A percentile compares a stretch with the other conserved stretches of the same genome.
These are phyloP conservation scores for Neoseiulus cucumeris DNA, from an alignment of 1,140 invertebrate species.

Conservation along the genomic window DNA sequence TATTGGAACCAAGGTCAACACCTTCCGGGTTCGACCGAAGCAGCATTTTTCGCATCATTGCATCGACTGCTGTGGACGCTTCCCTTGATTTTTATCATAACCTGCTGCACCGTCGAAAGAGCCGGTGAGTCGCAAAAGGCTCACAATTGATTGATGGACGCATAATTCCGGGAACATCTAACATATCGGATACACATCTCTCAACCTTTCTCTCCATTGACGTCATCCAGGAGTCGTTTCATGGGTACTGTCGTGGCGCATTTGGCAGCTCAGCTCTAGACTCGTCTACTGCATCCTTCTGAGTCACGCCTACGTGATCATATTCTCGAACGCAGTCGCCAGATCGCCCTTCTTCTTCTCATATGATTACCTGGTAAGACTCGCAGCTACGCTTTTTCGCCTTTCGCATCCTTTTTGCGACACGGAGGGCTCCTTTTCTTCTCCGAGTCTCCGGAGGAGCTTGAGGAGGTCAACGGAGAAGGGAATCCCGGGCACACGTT, in stretches of 20 bases:
- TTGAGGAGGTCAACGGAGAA: too few species aligned
- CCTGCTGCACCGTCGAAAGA: not conserved
- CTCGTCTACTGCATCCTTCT: not conserved
- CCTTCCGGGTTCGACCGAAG: not conserved
- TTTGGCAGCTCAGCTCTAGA: not conserved
- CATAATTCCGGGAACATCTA: too few species aligned
- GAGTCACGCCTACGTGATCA: not conserved
- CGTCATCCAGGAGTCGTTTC: not conserved
- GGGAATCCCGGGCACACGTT: too few species aligned
- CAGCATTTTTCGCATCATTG: not conserved
- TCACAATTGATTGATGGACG: too few species aligned
- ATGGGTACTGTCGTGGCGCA: not conserved
- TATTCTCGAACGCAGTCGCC: not conserved
- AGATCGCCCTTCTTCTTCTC: slow-evolving; percentile 4
- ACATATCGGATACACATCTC: too few species aligned
- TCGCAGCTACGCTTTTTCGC: too few species aligned
- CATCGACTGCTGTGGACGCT: not conserved
- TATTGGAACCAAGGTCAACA: not conserved
- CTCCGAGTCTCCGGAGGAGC: too few species aligned
- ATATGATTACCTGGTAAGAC: slow-evolving; percentile 7
- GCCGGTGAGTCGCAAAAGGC: not conserved
- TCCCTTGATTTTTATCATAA: not conserved
- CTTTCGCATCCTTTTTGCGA: too few species aligned
- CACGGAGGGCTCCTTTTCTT: too few species aligned
- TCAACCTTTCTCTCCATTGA: too few species aligned